Conservation (phyloP, 2,113 vertebrate genomes). For the Mormyrus lacerda region DNA sequence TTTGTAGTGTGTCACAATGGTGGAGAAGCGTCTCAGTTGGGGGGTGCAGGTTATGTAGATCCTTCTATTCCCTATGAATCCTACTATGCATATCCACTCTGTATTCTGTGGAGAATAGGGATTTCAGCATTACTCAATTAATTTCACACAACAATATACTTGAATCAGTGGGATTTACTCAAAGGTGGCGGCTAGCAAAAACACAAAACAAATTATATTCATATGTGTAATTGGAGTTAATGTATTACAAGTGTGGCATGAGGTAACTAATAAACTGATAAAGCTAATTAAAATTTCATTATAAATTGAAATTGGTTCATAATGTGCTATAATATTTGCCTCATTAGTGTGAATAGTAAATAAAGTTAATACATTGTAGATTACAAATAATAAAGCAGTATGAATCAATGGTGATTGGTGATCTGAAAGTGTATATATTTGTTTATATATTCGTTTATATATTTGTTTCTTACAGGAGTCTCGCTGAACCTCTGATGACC, state of each 20-base stretch:
- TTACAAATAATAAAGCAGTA: not conserved
- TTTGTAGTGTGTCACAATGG: not conserved
- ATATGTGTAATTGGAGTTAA: not conserved
- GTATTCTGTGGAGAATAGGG: not conserved
- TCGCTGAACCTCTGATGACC: constrained; percentile 93
- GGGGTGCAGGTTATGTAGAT: not conserved
- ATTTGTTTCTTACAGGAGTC: constrained; percentile 62
- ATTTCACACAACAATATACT: not conserved
- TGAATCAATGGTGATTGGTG: not conserved
- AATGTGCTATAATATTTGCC: not conserved
- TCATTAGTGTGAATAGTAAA: not conserved
- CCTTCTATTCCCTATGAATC: not conserved
- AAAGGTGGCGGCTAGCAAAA: not conserved
- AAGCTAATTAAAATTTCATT: not conserved
- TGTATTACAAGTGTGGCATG: not conserved
- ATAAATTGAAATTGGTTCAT: not conserved
- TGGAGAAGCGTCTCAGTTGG: not conserved
- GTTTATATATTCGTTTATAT: constrained; percentile 23
- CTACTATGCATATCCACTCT: not conserved
- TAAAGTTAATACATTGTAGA: not conserved
- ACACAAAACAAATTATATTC: not conserved
- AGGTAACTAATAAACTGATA: not conserved
- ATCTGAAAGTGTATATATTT: constrained; percentile 6
- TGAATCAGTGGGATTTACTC: not conserved
- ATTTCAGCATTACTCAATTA: not conserved